Evolutionary conservation across 2,113 vertebrate species (phyloP).

Genomic region (Oryzias melastigma): DNA sequence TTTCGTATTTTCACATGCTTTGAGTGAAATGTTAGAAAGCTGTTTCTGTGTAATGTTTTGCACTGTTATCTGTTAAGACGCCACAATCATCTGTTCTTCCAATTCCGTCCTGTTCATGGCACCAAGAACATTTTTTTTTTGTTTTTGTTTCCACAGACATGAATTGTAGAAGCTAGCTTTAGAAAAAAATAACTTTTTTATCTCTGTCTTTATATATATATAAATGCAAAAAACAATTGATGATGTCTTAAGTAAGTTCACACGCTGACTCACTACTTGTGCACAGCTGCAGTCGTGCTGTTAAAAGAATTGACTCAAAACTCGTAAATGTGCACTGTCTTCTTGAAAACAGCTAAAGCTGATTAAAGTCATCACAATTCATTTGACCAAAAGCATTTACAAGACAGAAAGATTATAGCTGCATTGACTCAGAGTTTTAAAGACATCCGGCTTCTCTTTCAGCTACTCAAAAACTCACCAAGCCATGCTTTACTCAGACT

Average conservation of each 20-base stretch:
- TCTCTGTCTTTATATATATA: too few relatives aligned
- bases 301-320: slow-evolving; percentile 28
- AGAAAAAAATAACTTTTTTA: not conserved
- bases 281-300: slow-evolving; percentile 22
- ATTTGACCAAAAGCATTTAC: slow-evolving; percentile 19
- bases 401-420: slow-evolving; percentile 1
- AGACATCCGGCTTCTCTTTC: slow-evolving; percentile 17
- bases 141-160: slow-evolving; percentile 21
- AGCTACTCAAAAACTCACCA: slow-evolving; percentile 19
- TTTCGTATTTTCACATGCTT: slow-evolving; percentile 15
- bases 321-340: not conserved
- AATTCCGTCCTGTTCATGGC: not conserved
- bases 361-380: slow-evolving; percentile 34
- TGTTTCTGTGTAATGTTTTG: not conserved
- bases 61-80: not conserved
- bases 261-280: slow-evolving; percentile 21
- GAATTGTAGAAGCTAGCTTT: slow-evolving; percentile 47
- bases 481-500: slow-evolving; percentile 1
- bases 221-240: too few relatives aligned
- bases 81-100: slow-evolving; percentile 15
- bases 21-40: slow-evolving; percentile 9
- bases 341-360: slow-evolving; percentile 25
- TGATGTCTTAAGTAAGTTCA: slow-evolving; percentile 6
- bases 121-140: too few relatives aligned
- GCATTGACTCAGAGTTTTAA: slow-evolving; percentile 18